These are phyloP conservation scores for Sarcophaga peregrina DNA, from an alignment of 1,140 invertebrate species.

Conservation along the genomic window DNA sequence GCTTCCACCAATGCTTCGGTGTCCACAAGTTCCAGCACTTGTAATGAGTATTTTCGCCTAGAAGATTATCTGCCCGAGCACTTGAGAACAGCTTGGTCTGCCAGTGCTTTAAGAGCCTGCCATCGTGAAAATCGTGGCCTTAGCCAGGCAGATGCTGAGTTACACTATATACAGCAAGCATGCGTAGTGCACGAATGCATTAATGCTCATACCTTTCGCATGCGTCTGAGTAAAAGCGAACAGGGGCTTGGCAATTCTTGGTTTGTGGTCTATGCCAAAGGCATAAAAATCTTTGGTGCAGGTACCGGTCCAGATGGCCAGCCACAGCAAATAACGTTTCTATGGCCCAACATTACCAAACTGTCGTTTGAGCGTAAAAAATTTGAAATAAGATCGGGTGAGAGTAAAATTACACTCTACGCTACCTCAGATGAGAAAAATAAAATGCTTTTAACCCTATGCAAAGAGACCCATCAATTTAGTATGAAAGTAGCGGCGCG, in stretches of 20 bases:
- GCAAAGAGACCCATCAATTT: slow-evolving; percentile 93
- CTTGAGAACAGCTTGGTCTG: slow-evolving; percentile 72
- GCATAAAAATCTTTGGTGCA: slow-evolving; percentile 81
- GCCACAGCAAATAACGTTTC: slow-evolving; percentile 74
- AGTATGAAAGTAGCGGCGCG: slow-evolving; percentile 90
- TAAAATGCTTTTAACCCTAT: slow-evolving; percentile 87
- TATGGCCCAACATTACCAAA: slow-evolving; percentile 94
- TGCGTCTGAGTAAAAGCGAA: slow-evolving; percentile 86
- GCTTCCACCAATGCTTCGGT: slow-evolving; percentile 34
- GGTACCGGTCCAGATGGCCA: slow-evolving; percentile 17
- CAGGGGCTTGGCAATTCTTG: slow-evolving; percentile 77
- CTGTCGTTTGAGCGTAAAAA: slow-evolving; percentile 96
- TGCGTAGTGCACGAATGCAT: slow-evolving; percentile 86
- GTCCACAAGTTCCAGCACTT: slow-evolving; percentile 17
- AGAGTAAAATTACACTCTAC: slow-evolving; percentile 89
- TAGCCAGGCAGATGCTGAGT: slow-evolving; percentile 80
- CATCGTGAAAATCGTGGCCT: slow-evolving; percentile 80
- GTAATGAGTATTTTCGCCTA: slow-evolving; percentile 80
- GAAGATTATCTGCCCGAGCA: slow-evolving; percentile 77
- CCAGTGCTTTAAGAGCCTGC: slow-evolving; percentile 71
- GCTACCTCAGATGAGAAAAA: slow-evolving; percentile 92
- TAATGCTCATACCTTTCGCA: slow-evolving; percentile 91
- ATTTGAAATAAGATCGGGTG: slow-evolving; percentile 91
- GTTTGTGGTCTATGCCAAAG: slow-evolving; percentile 85
- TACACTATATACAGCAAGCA: slow-evolving; percentile 89